Base-by-base conservation (phyloP, 1,140 invertebrate genomes). In the Elymnias hypermnestra region DNA sequence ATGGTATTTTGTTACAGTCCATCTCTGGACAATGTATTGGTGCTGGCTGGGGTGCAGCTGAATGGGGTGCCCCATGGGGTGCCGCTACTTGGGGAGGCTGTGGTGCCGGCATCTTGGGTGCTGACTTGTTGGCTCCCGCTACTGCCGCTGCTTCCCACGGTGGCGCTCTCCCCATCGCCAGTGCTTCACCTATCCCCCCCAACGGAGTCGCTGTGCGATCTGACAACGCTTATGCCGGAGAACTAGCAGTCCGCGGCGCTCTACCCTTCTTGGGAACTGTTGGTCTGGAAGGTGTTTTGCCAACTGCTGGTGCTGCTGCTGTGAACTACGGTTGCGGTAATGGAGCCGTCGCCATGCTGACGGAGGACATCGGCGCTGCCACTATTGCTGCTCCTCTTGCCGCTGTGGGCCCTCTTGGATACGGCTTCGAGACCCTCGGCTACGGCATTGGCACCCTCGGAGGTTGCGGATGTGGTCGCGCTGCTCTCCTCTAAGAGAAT, bases 281-380 rank as follows among this genome's bases (percentile, higher is more conserved):
- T n/a, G n/a, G n/a, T n/a, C n/a, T n/a, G n/a, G n/a, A n/a, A n/a
- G n/a, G n/a, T n/a, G n/a, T n/a, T n/a, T n/a, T 56, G 62, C 2
- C 7, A 53, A 59, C 26, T 9, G 58, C 49, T 10, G 71, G 71
- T 0, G 50, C 28, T n/a, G n/a, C n/a, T n/a, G n/a, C n/a, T n/a
- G n/a, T n/a, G n/a, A n/a, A n/a, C n/a, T n/a, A n/a, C n/a, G 55
- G 55, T 6, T 68, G 67, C 22, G 67, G 67, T 1, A 55, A 55
- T 28, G 67, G 62, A 5, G 50, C 31, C 8, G 55, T 66, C 5
- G 60, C 49, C 5, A 72, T 72, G 19, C 36, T 53, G 6, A 53
- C 43, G 35, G 62, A 66, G 17, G 58, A 60, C 4, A 26, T 46
- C 2, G 49, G 23, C 3, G 48, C 21, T 12, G 25, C 31, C 7